Evolutionary conservation across 2,113 vertebrate species (phyloP).

Genomic region (Spea multiplicata): DNA sequence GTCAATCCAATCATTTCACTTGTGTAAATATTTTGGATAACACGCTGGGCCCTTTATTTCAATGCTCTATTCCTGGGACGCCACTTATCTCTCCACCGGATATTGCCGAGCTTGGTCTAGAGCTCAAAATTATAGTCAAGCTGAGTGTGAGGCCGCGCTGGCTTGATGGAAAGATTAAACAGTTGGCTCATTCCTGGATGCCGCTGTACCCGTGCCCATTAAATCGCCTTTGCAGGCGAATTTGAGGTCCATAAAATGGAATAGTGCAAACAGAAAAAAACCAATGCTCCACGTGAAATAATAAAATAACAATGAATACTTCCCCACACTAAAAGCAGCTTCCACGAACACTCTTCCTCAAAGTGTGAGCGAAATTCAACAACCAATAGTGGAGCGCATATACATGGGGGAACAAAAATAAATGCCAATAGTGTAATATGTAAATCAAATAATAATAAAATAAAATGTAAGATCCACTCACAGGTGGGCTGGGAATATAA

Average conservation of each 20-base stretch:
- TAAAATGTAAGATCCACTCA: too few species aligned
- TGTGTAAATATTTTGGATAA: conserved; percentile 18
- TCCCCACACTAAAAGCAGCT: too few species aligned
- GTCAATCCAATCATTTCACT: neutral
- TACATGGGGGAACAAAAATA: too few species aligned
- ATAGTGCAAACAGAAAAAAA: too few species aligned
- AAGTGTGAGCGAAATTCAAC: too few species aligned
- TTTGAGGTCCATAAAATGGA: conserved; percentile 1
- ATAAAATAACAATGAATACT: too few species aligned
- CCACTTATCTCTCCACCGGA: neutral
- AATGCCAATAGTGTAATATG: too few species aligned
- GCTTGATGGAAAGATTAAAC: neutral
- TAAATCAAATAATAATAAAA: too few species aligned
- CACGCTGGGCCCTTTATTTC: conserved; percentile 23
- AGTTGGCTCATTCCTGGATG: neutral
- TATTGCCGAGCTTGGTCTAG: neutral
- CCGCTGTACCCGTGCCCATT: neutral
- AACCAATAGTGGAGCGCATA: too few species aligned
- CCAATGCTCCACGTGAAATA: too few species aligned
- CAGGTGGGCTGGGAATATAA: too few species aligned
- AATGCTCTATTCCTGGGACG: neutral
- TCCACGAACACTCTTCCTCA: too few species aligned
- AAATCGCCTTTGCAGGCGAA: neutral
- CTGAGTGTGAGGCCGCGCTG: neutral
- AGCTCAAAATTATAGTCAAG: neutral